Conservation (phyloP, 2,797 vertebrate species). For the Chrosomus eos region DNA sequence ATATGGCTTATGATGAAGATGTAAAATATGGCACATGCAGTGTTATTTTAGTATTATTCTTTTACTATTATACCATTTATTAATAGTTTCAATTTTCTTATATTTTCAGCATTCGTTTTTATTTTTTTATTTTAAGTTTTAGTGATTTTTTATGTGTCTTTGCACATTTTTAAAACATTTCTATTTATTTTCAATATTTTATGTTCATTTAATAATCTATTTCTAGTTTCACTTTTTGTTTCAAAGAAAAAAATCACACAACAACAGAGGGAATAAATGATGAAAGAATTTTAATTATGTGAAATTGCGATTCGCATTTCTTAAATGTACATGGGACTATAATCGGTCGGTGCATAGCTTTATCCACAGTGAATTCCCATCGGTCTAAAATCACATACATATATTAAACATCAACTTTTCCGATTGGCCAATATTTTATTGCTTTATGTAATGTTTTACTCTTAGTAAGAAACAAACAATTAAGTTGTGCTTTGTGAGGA, state of each 20-base stretch:
- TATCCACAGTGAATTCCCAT: neutral
- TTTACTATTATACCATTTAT: neutral
- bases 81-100: neutral
- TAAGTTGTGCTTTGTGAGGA: neutral
- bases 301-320: no score
- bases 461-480: no score
- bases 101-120: neutral
- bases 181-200: neutral
- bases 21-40: neutral
- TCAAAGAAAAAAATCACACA: no score
- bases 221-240: no score
- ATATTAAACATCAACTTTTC: neutral
- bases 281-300: no score
- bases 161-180: neutral
- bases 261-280: no score
- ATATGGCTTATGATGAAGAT: neutral
- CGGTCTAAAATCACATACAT: neutral
- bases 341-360: neutral
- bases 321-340: no score
- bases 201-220: neutral
- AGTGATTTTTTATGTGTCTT: neutral
- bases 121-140: neutral
- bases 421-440: neutral
- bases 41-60: neutral
- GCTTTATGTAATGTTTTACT: neutral